A percentile compares a stretch with the other conserved stretches of the same genome.
These are phyloP conservation scores for Callithrix jacchus DNA, from an alignment of 2,113 vertebrate genomes.

Conservation along the genomic window DNA sequence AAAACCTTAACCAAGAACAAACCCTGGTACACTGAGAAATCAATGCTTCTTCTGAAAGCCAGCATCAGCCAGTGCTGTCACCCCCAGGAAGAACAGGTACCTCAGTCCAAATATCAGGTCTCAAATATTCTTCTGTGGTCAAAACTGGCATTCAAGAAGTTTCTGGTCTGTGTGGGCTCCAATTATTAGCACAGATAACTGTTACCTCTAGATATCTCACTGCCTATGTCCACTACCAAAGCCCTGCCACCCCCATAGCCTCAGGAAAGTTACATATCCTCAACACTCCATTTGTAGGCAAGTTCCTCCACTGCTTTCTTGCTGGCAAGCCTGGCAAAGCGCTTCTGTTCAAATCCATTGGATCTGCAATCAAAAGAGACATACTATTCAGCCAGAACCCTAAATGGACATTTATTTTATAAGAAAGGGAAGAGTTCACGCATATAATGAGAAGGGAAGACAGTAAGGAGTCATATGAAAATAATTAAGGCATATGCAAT, in stretches of 20 bases:
- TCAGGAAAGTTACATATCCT: conserved; percentile 90
- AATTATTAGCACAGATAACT: neutral
- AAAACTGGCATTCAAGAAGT: neutral
- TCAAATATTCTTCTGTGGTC: neutral
- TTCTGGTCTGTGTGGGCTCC: neutral
- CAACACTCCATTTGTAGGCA: conserved; percentile 98
- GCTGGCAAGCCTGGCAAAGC: conserved; percentile 90
- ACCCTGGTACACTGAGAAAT: neutral
- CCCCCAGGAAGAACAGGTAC: neutral
- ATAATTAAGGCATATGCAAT: neutral
- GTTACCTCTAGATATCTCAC: neutral
- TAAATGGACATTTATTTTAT: neutral
- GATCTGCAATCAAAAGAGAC: conserved; percentile 86
- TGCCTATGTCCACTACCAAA: neutral
- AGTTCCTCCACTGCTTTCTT: conserved; percentile 93
- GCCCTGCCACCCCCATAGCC: rapidly evolving
- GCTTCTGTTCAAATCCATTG: conserved; percentile 96
- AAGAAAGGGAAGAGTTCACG: neutral
- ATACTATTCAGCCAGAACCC: conserved; percentile 23
- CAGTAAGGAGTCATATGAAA: neutral
- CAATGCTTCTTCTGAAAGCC: neutral
- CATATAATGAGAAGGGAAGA: neutral
- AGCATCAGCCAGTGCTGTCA: neutral
- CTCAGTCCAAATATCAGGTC: conserved; percentile 19
- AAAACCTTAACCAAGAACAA: neutral